Base-by-base conservation (phyloP, 1,140 invertebrate genomes). In the Drosophila sulfurigaster region DNA sequence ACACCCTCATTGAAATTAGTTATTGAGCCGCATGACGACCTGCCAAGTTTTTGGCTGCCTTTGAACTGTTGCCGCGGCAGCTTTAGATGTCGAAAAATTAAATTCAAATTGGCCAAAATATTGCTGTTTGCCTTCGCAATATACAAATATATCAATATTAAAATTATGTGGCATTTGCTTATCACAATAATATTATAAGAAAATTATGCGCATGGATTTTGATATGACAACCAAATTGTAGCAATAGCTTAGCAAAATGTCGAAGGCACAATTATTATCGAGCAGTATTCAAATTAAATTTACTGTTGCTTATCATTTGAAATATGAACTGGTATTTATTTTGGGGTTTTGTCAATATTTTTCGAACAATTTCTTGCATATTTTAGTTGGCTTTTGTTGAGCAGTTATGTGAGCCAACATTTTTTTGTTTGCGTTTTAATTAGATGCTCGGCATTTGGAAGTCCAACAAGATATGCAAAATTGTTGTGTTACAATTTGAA, bases 151-250 rank as follows among this genome's bases (percentile, higher is more conserved):
- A 73, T 67, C 63, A 63, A 72, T 79, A 79, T 76, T 52, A 28
- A 85, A 79, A 75, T 82, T 79, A 79, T 79, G 56, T 62, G 65
- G 76, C 51, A 86, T 87, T 88, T 77, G 57, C 54, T 79, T 82
- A 79, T 82, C 75, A 57, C 41, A 43, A 52, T 51, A 52, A 82
- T 78, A 86, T 79, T 76, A 63, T 74, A 87, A 82, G 77, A 62
- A 52, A 56, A 56, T 20, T 49, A 48, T 69, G 67, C 56, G 46
- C 30, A 28, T 66, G 60, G 49, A 41, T 76, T 66, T 78, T 59
- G 57, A 67, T 67, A 56, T 67, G 71, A 54, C 59, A 57, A 25
- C 0, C 45, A 45, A 20, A 52, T 52, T 52, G 67, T 25, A 51
- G 43, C 77, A 72, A 72, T 74, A 20, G 75, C 75, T 78, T 74